phyloP scores from a whole-genome alignment of 2,797 vertebrate genomes.

The Glyptemys insculpta region DNA sequence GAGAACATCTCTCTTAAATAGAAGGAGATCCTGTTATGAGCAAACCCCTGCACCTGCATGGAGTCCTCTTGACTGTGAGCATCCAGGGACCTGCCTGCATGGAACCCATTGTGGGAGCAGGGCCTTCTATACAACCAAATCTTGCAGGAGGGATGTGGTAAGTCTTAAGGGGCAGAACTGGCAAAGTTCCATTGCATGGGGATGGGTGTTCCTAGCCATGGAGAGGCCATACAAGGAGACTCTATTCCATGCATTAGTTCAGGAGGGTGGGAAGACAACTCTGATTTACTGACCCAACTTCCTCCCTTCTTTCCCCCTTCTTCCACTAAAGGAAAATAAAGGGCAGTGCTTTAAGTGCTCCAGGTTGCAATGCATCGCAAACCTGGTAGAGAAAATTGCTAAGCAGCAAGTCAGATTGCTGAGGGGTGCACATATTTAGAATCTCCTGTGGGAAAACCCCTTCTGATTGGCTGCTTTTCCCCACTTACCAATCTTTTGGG shows the following conservation, averaged over 20 bases:
- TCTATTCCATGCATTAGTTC: background rate
- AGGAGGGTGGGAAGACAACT: background rate
- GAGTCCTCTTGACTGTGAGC: background rate
- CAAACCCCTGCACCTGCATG: background rate
- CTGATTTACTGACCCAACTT: background rate
- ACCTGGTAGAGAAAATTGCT: background rate
- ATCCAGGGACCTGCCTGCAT: background rate
- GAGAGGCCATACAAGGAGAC: background rate
- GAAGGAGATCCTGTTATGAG: background rate
- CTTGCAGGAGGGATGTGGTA: background rate
- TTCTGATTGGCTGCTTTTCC: background rate
- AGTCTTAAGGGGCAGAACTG: background rate
- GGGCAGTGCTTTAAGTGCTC: background rate
- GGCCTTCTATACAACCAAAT: background rate
- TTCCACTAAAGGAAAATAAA: background rate
- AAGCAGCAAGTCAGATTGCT: background rate
- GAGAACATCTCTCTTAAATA: background rate
- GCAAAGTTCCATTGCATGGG: background rate
- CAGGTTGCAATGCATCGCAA: background rate
- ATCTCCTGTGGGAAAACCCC: background rate
- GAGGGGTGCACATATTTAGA: background rate
- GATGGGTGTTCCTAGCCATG: background rate
- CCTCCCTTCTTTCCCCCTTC: background rate
- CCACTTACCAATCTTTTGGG: background rate
- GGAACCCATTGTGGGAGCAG: background rate